These are phyloP conservation scores for Nomada ferruginata DNA, from an alignment of 2,888 invertebrate species.

Conservation along the genomic window DNA sequence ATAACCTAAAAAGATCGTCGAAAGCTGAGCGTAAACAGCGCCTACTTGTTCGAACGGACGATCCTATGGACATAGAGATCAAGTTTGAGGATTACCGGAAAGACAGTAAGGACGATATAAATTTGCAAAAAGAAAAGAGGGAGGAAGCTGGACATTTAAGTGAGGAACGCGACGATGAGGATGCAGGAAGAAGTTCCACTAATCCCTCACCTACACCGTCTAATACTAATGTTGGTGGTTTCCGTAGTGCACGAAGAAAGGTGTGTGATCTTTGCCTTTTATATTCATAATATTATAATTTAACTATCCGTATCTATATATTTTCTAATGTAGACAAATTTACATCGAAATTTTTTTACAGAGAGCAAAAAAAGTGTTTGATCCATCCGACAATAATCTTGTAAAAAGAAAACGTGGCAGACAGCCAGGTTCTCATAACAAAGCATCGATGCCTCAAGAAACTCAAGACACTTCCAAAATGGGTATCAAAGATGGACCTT, in stretches of 20 bases:
- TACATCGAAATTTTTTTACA: conserved; percentile 72
- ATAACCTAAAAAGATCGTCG: conserved; percentile 78
- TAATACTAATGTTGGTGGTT: conserved; percentile 77
- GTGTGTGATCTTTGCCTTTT: conserved; percentile 61
- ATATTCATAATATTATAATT: background rate
- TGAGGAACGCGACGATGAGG: conserved; percentile 84
- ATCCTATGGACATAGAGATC: conserved; percentile 81
- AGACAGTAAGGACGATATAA: conserved; percentile 73
- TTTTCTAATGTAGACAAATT: background rate
- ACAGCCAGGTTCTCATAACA: conserved; percentile 87
- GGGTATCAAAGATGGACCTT: conserved; percentile 77
- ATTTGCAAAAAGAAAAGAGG: conserved; percentile 73
- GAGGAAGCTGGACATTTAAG: conserved; percentile 74
- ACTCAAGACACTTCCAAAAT: conserved; percentile 75
- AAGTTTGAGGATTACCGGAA: conserved; percentile 79
- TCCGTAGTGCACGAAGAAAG: conserved; percentile 82
- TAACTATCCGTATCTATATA: background rate
- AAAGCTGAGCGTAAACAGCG: conserved; percentile 82
- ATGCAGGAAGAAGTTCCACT: conserved; percentile 85
- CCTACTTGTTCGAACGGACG: conserved; percentile 79
- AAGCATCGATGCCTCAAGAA: conserved; percentile 83
- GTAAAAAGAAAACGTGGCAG: conserved; percentile 90
- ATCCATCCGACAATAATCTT: conserved; percentile 93
- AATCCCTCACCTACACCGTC: conserved; percentile 82
- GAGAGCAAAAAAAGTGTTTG: conserved; percentile 94